Conservation (phyloP, 2,888 invertebrate genomes). For the Archips xylosteana region DNA sequence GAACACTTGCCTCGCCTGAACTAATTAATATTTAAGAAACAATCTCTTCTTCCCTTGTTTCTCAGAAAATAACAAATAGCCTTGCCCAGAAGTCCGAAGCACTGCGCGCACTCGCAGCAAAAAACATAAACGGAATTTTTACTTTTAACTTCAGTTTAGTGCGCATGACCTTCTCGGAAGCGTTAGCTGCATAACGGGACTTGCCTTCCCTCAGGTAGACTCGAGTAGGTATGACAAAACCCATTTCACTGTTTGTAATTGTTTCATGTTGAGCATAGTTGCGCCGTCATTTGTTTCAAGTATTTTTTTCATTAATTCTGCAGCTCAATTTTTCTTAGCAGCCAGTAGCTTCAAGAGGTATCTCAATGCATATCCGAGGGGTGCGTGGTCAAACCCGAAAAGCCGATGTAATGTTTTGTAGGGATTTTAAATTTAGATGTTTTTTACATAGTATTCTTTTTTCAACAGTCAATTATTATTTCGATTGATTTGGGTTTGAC, state of each 20-base stretch:
- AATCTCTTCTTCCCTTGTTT: conserved; percentile 27
- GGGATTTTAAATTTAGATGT: no score
- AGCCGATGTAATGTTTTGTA: no score
- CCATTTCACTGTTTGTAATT: conserved; percentile 44
- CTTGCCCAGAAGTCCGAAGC: conserved; percentile 50
- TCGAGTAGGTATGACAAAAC: conserved; percentile 47
- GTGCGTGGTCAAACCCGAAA: no score
- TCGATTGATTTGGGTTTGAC: no score
- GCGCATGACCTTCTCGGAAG: conserved; percentile 83
- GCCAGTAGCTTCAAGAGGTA: not conserved
- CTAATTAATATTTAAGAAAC: not conserved
- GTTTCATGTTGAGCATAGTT: not conserved
- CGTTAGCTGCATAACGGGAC: conserved; percentile 79
- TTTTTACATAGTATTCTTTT: no score
- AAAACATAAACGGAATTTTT: conserved; percentile 72
- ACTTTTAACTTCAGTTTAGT: conserved; percentile 69
- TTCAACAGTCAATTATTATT: no score
- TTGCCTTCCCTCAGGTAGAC: conserved; percentile 71
- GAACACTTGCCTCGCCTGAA: not conserved
- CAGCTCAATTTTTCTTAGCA: not conserved
- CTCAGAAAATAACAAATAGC: conserved; percentile 48
- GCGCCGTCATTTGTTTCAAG: conserved; percentile 2
- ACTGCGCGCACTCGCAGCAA: conserved; percentile 55
- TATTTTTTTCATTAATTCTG: not conserved
- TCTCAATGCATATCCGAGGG: not conserved